phyloP scores from a whole-genome alignment of 2,797 vertebrate species.

The Iguana delicatissima region DNA sequence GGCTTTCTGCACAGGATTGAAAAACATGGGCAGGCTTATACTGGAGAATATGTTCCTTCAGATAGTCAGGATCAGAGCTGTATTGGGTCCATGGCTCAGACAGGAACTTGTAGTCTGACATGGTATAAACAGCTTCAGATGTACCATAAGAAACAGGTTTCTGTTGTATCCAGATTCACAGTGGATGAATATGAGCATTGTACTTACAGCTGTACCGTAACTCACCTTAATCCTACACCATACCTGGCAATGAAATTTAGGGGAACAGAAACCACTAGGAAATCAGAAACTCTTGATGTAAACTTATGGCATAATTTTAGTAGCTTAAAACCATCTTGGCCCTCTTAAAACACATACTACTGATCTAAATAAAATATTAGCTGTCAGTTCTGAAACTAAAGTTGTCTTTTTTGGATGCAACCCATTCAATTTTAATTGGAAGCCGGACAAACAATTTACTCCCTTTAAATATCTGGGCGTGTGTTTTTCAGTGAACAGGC shows the following conservation, averaged over 20 bases:
- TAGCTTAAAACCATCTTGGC: background rate
- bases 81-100: too few species aligned
- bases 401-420: background rate
- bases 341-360: background rate
- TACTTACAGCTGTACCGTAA: too few species aligned
- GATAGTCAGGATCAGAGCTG: too few species aligned
- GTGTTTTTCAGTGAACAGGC: background rate
- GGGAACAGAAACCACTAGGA: background rate
- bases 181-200: too few species aligned
- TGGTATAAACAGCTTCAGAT: too few species aligned
- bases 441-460: background rate
- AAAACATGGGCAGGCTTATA: too few species aligned
- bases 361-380: background rate
- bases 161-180: too few species aligned
- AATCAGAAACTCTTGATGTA: background rate
- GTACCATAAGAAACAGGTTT: too few species aligned
- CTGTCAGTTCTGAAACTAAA: background rate
- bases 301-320: background rate
- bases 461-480: background rate
- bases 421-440: background rate
- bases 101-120: too few species aligned
- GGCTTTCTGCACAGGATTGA: too few species aligned
- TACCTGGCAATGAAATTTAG: background rate
- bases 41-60: too few species aligned
- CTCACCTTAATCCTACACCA: too few species aligned